Conservation (phyloP, 2,113 vertebrate species). For the Podocnemis expansa region DNA sequence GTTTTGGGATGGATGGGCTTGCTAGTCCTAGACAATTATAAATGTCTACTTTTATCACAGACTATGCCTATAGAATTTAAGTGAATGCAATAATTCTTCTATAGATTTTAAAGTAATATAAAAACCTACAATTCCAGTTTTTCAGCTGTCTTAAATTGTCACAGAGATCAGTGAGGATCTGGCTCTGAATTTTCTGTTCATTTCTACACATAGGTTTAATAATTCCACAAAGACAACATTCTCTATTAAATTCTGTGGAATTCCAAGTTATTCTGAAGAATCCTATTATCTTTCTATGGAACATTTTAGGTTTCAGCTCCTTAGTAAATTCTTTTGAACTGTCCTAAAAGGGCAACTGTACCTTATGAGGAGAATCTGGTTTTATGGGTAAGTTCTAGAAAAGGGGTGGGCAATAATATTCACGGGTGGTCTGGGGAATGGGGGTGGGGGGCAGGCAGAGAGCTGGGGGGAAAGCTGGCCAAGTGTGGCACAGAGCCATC, state of each 20-base stretch:
- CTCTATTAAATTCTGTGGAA: background rate
- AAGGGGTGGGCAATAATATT: too few relatives aligned
- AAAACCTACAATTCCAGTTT: background rate
- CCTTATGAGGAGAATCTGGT: background rate
- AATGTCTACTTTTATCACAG: background rate
- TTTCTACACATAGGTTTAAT: background rate
- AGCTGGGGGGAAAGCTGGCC: too few relatives aligned
- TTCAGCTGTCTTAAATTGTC: background rate
- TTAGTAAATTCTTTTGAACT: constrained; percentile 11
- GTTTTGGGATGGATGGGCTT: background rate
- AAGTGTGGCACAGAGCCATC: too few relatives aligned
- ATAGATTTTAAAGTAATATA: background rate
- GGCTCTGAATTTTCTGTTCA: background rate
- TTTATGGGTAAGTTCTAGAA: constrained; percentile 9
- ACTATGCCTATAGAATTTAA: background rate
- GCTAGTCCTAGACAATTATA: background rate
- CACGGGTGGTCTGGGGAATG: too few relatives aligned
- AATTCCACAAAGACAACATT: background rate
- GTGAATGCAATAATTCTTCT: background rate
- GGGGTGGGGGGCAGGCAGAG: too few relatives aligned
- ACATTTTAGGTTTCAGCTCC: background rate
- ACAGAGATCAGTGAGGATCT: background rate
- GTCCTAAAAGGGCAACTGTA: background rate
- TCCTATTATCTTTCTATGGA: background rate
- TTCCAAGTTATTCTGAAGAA: constrained; percentile 1